Evolutionary conservation across 2,888 invertebrate genomes (phyloP), one percentile per base, ranked within the genome.

Genomic region (Caenorhabditis uteleia): DNA sequence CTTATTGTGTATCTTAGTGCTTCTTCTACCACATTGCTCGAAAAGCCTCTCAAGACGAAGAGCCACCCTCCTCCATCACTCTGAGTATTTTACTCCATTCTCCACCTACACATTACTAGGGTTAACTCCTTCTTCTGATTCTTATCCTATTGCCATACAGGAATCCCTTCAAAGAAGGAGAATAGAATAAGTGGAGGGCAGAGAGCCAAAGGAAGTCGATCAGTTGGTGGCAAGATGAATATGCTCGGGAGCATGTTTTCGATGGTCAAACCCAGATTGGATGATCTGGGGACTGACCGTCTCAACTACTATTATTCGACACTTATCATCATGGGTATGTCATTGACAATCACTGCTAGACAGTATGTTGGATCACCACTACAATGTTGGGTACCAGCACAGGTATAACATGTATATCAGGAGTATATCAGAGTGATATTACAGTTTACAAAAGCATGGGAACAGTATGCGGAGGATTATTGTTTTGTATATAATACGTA

Each of bases 361-460:
- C 80, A 81, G 56, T 82, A 82, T 48, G 81, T 81, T 27, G 81
- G 81, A 18, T 74, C 79, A n/a, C 81, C 81, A 12, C 62, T 81
- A 7, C 81, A 81, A 51, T 81, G 81, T 43, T 81, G 81, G 80
- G 79, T 80, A 8, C 79, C 78, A 0, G 69, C 74, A 3, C 77
- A 77, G 70, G 72, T 77, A 27, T 3, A 33, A 21, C 16, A 36
- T 5, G 38, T 50, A 23, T 53, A 58, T 26, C 18, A 50, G 38
- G 48, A 45, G 16, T 18, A 18, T 50, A 20, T 20, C 18, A 20
- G 36, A 18, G 16, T 18, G 36, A 34, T 34, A 6, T 62, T 49
- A 20, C 54, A 79, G 74, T 79, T 80, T 58, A 70, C 73, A 8
- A 68, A 70, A 46, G 75, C 77, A 2, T 80, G 80, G 79, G 81